phyloP scores from a whole-genome alignment of 1,140 invertebrate species.

The Ceratina japonica region DNA sequence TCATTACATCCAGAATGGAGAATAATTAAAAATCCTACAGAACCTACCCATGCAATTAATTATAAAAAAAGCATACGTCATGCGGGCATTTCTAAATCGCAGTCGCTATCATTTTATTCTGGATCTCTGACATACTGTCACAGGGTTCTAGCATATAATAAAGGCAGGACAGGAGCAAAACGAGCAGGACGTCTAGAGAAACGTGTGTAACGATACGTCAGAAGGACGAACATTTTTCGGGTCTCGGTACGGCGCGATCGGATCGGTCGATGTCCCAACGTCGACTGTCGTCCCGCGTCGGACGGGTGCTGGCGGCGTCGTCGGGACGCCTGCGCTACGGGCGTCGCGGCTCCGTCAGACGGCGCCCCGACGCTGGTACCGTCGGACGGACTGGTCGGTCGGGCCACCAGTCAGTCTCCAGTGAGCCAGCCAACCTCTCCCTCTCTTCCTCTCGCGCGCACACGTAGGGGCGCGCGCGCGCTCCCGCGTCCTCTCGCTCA shows the following conservation, averaged over 20 bases:
- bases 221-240: background rate
- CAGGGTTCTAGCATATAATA: too few relatives aligned
- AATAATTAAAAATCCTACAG: too few relatives aligned
- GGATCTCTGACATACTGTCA: too few relatives aligned
- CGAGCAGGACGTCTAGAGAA: background rate
- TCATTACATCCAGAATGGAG: too few relatives aligned
- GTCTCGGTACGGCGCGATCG: conserved; percentile 2
- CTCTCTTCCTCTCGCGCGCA: conserved; percentile 49
- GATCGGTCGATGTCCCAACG: conserved; percentile 73
- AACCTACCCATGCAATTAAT: too few relatives aligned
- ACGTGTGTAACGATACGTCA: background rate
- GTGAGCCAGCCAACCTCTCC: conserved; percentile 67
- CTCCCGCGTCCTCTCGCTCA: conserved; percentile 25
- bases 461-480: conserved; percentile 16
- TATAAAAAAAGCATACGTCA: too few relatives aligned
- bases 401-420: conserved; percentile 73
- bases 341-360: conserved; percentile 64
- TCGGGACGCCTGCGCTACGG: conserved; percentile 72
- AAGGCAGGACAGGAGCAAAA: too few relatives aligned
- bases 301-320: conserved; percentile 49
- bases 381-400: conserved; percentile 70
- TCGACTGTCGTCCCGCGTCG: conserved; percentile 68
- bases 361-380: conserved; percentile 73
- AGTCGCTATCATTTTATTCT: too few relatives aligned
- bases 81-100: too few relatives aligned